Evolutionary conservation across 2,797 vertebrate genomes (phyloP).

Genomic region (Gastrophryne carolinensis): DNA sequence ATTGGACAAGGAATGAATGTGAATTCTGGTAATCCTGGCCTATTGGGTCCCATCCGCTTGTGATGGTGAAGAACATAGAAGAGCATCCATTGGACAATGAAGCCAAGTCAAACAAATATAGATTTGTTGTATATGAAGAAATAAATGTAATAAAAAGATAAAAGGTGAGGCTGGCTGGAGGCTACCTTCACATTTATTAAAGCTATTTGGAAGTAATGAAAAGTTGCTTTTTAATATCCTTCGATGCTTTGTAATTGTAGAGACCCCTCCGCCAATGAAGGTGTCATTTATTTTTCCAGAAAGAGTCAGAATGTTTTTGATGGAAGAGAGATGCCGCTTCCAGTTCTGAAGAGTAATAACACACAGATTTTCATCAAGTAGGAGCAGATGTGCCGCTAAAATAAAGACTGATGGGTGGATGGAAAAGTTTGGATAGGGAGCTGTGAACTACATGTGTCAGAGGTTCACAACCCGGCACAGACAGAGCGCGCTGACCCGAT

Average conservation of each 20-base stretch:
- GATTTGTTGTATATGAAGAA: background rate
- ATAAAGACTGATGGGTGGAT: background rate
- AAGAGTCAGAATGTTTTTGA: background rate
- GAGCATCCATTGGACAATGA: background rate
- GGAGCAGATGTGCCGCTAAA: slow-evolving; percentile 1
- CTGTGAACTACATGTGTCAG: background rate
- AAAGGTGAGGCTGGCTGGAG: background rate
- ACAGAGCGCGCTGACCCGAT: background rate
- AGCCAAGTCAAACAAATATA: background rate
- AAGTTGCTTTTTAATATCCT: slow-evolving; percentile 19
- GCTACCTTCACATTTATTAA: background rate
- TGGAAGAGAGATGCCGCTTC: background rate
- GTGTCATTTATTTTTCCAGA: slow-evolving; percentile 1
- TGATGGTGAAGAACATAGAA: too few relatives aligned
- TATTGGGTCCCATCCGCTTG: too few relatives aligned
- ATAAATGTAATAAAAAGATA: background rate
- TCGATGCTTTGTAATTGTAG: background rate
- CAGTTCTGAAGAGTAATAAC: slow-evolving; percentile 1
- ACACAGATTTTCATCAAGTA: slow-evolving; percentile 1
- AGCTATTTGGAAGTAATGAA: background rate
- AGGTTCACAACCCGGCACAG: background rate
- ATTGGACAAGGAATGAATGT: too few relatives aligned
- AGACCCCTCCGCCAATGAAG: background rate
- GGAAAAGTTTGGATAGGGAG: background rate
- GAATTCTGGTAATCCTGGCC: too few relatives aligned